A percentile compares a stretch with the other conserved stretches of the same genome.
phyloP scores from a whole-genome alignment of 2,888 invertebrate species.

The Meteorus colon region DNA sequence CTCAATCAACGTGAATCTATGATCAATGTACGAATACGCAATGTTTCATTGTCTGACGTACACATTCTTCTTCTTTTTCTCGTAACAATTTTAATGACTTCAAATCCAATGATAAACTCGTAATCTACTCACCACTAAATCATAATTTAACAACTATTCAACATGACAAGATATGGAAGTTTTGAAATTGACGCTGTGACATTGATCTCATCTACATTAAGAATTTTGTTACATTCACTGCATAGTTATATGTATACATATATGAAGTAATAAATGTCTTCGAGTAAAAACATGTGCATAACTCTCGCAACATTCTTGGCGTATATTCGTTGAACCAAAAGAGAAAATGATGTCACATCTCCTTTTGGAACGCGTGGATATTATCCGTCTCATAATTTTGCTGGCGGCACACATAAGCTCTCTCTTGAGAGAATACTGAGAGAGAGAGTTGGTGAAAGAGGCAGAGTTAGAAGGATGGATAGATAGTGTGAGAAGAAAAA shows the following conservation, averaged over 20 bases:
- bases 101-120: background rate
- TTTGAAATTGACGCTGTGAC: background rate
- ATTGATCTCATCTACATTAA: constrained; percentile 7
- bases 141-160: background rate
- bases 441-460: background rate
- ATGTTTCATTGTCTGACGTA: background rate
- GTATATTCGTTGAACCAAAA: constrained; percentile 28
- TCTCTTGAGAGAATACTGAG: constrained; percentile 38
- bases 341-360: constrained; percentile 11
- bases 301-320: constrained; percentile 36
- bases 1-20: background rate
- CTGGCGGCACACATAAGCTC: constrained; percentile 64
- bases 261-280: background rate
- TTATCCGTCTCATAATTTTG: constrained; percentile 67
- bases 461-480: background rate
- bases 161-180: background rate
- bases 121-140: background rate
- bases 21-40: background rate
- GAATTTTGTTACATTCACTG: constrained; percentile 38
- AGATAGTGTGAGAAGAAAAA: background rate
- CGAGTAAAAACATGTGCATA: constrained; percentile 10
- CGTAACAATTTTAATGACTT: background rate
- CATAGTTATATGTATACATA: background rate
- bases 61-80: background rate
- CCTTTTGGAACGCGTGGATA: constrained; percentile 52